Conservation (phyloP, 2,797 vertebrate species). For the Denticeps clupeoides region DNA sequence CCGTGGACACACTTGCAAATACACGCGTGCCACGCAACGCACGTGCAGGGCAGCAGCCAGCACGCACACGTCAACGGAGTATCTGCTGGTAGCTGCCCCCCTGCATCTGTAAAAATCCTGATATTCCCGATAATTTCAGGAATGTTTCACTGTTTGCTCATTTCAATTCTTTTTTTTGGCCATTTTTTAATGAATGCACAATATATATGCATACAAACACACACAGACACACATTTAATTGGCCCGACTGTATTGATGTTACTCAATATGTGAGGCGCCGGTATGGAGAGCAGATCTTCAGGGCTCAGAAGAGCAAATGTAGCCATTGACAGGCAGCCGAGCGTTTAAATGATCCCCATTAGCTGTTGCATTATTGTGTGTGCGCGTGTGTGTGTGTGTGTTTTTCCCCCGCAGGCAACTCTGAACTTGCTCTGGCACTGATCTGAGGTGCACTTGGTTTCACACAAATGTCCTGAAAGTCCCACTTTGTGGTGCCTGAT, state of each 20-base stretch:
- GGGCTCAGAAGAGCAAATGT: constrained; percentile 53
- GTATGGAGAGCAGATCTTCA: constrained; percentile 46
- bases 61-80: too few relatives aligned
- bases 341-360: constrained; percentile 63
- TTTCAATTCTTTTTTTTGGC: too few relatives aligned
- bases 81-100: too few relatives aligned
- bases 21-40: too few relatives aligned
- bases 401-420: constrained; percentile 50
- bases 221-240: too few relatives aligned
- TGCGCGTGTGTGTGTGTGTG: neutral
- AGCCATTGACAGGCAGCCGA: constrained; percentile 52
- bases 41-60: too few relatives aligned
- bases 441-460: constrained; percentile 30
- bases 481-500: neutral
- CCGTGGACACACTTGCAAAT: too few relatives aligned
- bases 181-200: too few relatives aligned
- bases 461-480: constrained; percentile 16
- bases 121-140: too few relatives aligned
- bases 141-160: too few relatives aligned
- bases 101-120: too few relatives aligned
- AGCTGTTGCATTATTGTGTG: constrained; percentile 57
- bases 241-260: constrained; percentile 34
- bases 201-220: constrained; percentile 31
- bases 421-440: constrained; percentile 56
- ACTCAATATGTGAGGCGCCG: constrained; percentile 55